Evolutionary conservation across 2,888 invertebrate species (phyloP).

Genomic region (Luffia ferchaultella): DNA sequence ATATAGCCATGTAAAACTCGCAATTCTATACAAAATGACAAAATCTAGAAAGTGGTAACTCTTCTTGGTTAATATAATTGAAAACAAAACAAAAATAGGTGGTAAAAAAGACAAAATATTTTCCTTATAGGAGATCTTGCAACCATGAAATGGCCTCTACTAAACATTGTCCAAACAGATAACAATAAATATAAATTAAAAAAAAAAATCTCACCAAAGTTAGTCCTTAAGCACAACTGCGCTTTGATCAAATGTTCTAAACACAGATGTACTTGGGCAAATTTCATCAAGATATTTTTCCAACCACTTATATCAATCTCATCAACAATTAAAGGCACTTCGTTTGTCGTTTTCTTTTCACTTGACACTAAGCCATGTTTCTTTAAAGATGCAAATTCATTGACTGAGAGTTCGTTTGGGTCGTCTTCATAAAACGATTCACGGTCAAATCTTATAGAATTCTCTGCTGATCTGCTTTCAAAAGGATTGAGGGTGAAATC

Average conservation of each 20-base stretch:
- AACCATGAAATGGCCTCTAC: too few relatives aligned
- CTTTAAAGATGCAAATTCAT: slow-evolving; percentile 54
- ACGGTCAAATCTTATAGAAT: slow-evolving; percentile 48
- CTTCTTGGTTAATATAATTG: too few relatives aligned
- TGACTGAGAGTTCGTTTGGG: slow-evolving; percentile 44
- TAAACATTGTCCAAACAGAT: too few relatives aligned
- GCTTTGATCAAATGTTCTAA: slow-evolving; percentile 52
- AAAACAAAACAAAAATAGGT: too few relatives aligned
- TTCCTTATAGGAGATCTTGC: too few relatives aligned
- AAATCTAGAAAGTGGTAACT: too few relatives aligned
- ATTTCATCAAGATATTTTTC: slow-evolving; percentile 53
- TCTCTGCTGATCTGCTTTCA: slow-evolving; percentile 39
- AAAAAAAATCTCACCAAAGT: slow-evolving; percentile 35
- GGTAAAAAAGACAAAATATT: too few relatives aligned
- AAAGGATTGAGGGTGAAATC: slow-evolving; percentile 55
- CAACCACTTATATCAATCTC: slow-evolving; percentile 58
- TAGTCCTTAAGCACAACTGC: slow-evolving; percentile 41
- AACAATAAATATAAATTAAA: background rate
- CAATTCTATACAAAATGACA: too few relatives aligned
- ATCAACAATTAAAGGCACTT: slow-evolving; percentile 49
- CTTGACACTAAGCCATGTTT: slow-evolving; percentile 41
- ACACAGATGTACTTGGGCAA: slow-evolving; percentile 55
- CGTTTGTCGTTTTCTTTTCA: slow-evolving; percentile 9
- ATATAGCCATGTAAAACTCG: too few relatives aligned
- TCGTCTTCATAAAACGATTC: slow-evolving; percentile 50